phyloP scores from a whole-genome alignment of 2,797 vertebrate genomes.

The Spondyliosoma cantharus region DNA sequence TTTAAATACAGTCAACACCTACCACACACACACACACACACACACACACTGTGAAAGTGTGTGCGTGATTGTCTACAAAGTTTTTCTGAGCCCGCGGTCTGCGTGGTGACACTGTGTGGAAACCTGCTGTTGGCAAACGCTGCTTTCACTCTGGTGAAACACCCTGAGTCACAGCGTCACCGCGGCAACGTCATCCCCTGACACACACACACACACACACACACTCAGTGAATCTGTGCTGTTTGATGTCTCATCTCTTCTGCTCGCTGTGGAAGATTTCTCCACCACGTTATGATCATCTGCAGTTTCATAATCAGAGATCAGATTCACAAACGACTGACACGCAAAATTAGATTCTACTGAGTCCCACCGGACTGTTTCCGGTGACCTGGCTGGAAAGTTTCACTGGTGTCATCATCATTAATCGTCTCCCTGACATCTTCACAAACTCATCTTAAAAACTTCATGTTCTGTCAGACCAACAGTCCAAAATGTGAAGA shows the following conservation, averaged over 20 bases:
- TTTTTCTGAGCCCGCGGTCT: slow-evolving; percentile 43
- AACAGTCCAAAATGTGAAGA: background rate
- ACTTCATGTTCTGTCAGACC: background rate
- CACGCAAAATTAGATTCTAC: background rate
- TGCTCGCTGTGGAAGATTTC: background rate
- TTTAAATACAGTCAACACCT: slow-evolving; percentile 74
- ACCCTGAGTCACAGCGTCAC: slow-evolving; percentile 69
- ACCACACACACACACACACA: slow-evolving; percentile 33
- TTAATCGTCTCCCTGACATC: background rate
- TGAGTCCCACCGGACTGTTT: background rate
- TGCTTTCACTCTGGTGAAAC: slow-evolving; percentile 70
- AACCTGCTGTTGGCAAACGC: slow-evolving; percentile 54
- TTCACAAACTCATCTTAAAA: background rate
- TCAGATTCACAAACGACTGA: background rate
- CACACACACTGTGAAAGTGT: slow-evolving; percentile 4
- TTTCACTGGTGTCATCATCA: background rate
- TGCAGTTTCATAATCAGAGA: slow-evolving; percentile 30
- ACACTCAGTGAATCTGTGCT: slow-evolving; percentile 18
- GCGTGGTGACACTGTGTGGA: slow-evolving; percentile 43
- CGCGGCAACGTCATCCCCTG: slow-evolving; percentile 41
- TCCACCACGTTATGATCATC: background rate
- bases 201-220: slow-evolving; percentile 31
- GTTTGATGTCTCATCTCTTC: slow-evolving; percentile 31
- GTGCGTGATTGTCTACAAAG: slow-evolving; percentile 18
- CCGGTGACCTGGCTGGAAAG: background rate